Base-by-base conservation (phyloP, 2,113 vertebrate species). In the Cynoglossus semilaevis region DNA sequence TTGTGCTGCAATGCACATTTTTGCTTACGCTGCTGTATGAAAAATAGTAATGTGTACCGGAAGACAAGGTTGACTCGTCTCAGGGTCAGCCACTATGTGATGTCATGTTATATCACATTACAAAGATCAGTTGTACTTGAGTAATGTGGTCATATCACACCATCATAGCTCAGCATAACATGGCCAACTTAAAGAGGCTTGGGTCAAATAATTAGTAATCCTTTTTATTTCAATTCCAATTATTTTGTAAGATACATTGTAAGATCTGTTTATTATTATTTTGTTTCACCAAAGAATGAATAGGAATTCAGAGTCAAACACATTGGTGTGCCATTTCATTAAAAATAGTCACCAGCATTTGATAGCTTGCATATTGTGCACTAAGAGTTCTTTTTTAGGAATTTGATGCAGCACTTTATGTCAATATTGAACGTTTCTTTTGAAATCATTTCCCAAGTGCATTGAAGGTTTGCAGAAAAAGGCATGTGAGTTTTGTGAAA, bases 371-470 rank as follows among this genome's bases (percentile, higher is more conserved):
- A 38, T 42, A 37, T n/a, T 34, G 48, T 4, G 10, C 16, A 40
- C 34, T 16, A 41, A 57, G 58, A 65, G 41, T 37, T 42, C 42
- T 58, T 68, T n/a, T 55, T 55, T 67, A 66, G 43, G 54, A 53
- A 41, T 56, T 67, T 55, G 58, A 65, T 43, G 0, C 49, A 38
- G 58, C 40, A 64, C 45, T 72, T 66, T 79, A 12, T 77, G 72
- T 76, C 59, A 82, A 57, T 85, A 79, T 82, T 78, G 65, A 75
- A 72, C 59, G 60, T 58, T 67, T 47, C 66, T 63, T 60, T 63
- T 62, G 48, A 63, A 67, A 59, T 22, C 1, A 49, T 77, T 72
- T 81, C 69, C 46, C 44, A 55, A 71, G 52, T 44, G 49, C 50
- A 49, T 15, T 47, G 60, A 58, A 49, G 58, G 63, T 43, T 53